Percentiles rank a stretch among this genome's conserved stretches.
Conservation (phyloP, 53 echinoderm and acorn worm species). For the Echinometra lucunter region DNA sequence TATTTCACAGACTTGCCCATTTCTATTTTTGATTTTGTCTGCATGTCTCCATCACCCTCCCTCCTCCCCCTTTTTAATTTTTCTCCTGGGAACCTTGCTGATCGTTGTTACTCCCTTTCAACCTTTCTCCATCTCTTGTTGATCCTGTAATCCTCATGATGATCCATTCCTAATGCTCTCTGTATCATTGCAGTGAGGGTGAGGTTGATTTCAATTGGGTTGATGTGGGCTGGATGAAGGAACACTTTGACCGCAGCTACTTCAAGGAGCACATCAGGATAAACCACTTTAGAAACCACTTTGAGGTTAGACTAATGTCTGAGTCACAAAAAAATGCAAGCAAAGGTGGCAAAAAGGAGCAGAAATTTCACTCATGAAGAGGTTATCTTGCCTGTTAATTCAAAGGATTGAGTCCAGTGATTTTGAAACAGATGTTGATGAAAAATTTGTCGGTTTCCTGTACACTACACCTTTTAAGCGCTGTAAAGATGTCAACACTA, state of each 20-base stretch:
- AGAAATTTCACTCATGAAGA: neutral
- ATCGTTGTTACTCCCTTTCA: neutral
- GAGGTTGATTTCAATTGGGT: constrained; percentile 95
- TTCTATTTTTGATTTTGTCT: neutral
- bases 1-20: too few species aligned
- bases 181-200: constrained; percentile 69
- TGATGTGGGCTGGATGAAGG: constrained; percentile 92
- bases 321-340: neutral
- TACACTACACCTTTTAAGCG: too few species aligned
- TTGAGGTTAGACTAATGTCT: constrained; percentile 77
- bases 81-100: neutral
- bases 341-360: constrained; percentile 44
- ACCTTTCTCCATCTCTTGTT: neutral
- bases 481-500: neutral
- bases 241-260: constrained; percentile 89
- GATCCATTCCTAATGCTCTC: neutral
- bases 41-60: too few species aligned
- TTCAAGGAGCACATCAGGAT: constrained; percentile 89
- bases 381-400: neutral
- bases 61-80: neutral
- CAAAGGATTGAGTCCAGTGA: neutral
- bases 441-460: neutral
- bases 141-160: neutral
- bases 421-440: neutral
- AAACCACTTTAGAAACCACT: constrained; percentile 92